Base-by-base conservation (phyloP, 1,140 invertebrate genomes). In the Conopomorpha cramerella region DNA sequence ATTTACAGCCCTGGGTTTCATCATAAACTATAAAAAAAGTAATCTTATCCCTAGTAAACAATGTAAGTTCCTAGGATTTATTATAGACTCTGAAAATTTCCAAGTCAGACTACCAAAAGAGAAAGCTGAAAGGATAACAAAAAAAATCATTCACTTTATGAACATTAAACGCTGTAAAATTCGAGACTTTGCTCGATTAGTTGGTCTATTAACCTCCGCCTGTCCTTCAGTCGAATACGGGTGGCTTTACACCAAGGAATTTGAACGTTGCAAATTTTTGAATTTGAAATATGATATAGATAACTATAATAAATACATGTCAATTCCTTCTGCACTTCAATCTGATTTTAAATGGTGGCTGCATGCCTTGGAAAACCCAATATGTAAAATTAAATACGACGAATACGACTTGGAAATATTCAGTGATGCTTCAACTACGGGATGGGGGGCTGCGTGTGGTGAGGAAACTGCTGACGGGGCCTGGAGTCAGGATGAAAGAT, bases 341-440 rank as follows among this genome's bases (percentile, higher is more conserved):
- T 14, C 19, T 0, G 37, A 38, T 15, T 28, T 38, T 7, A 25
- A 11, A 11, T 38, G 37, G 37, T 38, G 37, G 37, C n/a, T n/a
- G 13, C 6, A 15, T 12, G 14, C 15, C 2, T 28, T 38, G 7
- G 8, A 16, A 3, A 26, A 10, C 6, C 27, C 37, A 11, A 14
- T 27, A 12, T 14, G 27, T 15, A 31, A 14, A 27, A 38, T 38
- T 4, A 26, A 17, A 33, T 7, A 26, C 7, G 37, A 32, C 8
- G 7, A 12, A 11, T 38, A 26, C 18, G 2, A 16, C 16, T 10
- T 26, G 7, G 38, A 34, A 23, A 39, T 39, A 19, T 39, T 34
- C 27, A 14, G 31, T 15, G 38, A 39, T 16, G 38, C 38, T 11
- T 39, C 38, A 34, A 34, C 25, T 12, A 19, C 38, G 8, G 38